Conservation (phyloP, 2,888 invertebrate genomes). For the Tetranychus truncatus region DNA sequence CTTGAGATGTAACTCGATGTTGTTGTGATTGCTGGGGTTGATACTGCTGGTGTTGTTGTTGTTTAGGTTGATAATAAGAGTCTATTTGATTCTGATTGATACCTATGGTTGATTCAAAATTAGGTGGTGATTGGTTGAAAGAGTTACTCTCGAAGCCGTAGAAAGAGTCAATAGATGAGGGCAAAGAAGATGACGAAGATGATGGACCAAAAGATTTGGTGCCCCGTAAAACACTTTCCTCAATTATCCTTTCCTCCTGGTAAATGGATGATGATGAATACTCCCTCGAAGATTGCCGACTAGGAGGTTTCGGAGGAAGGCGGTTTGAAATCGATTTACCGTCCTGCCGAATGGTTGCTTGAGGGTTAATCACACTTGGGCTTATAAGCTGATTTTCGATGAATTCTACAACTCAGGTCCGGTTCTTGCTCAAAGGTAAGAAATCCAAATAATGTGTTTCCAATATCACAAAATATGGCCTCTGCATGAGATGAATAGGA, state of each 20-base stretch:
- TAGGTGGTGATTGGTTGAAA: not conserved
- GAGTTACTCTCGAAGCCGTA: not conserved
- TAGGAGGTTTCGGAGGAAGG: not conserved
- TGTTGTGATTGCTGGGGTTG: conserved; percentile 6
- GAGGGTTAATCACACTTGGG: not conserved
- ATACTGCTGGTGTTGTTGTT: conserved; percentile 1
- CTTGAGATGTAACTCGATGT: not conserved
- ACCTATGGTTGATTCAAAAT: not conserved
- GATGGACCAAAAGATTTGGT: not conserved
- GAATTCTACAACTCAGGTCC: not conserved
- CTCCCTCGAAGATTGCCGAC: not conserved
- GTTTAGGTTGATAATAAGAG: not conserved
- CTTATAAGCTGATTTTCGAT: not conserved
- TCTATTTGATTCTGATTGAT: not conserved
- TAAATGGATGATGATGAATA: not conserved
- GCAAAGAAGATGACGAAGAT: not conserved
- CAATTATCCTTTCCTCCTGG: not conserved
- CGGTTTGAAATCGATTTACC: not conserved
- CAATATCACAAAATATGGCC: not conserved
- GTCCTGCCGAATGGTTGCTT: not conserved
- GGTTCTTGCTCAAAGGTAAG: not conserved
- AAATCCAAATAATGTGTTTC: not conserved
- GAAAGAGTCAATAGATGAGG: not conserved
- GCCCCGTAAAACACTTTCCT: not conserved
- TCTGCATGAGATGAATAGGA: not conserved